A percentile compares a stretch with the other conserved stretches of the same genome.
These are phyloP conservation scores for Eupeodes latifasciatus DNA, from an alignment of 2,888 invertebrate genomes.

Conservation along the genomic window DNA sequence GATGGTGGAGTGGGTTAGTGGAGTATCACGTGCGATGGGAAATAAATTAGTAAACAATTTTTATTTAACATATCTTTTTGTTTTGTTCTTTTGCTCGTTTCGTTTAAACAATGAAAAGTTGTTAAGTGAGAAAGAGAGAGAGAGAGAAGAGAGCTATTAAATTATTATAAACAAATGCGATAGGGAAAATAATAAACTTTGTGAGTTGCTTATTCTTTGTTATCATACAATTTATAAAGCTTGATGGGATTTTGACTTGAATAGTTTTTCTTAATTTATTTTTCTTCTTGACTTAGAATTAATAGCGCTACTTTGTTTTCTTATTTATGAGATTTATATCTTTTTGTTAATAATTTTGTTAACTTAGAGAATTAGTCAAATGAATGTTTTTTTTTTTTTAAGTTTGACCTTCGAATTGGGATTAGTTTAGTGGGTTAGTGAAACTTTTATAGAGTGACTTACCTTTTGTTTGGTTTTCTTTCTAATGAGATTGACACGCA, in stretches of 20 bases:
- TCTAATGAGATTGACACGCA: no score
- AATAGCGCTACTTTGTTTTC: conserved; percentile 7
- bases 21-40: conserved; percentile 72
- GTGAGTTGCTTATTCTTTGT: conserved; percentile 14
- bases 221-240: background rate
- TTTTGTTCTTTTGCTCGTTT: background rate
- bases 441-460: background rate
- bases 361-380: background rate
- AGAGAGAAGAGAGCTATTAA: conserved; percentile 24
- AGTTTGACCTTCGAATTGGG: conserved; percentile 1
- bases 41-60: conserved; percentile 41
- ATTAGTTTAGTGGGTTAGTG: background rate
- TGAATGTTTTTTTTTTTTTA: background rate
- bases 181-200: conserved; percentile 60
- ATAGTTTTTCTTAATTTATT: background rate
- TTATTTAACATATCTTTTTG: background rate
- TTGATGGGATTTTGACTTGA: conserved; percentile 2
- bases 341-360: background rate
- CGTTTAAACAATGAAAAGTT: conserved; percentile 46
- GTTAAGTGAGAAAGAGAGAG: conserved; percentile 5
- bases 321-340: background rate
- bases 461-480: no score
- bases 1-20: conserved; percentile 59
- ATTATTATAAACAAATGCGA: conserved; percentile 39
- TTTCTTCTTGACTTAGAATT: background rate